Conservation (phyloP, 1,140 invertebrate genomes). For the Apis mellifera region DNA sequence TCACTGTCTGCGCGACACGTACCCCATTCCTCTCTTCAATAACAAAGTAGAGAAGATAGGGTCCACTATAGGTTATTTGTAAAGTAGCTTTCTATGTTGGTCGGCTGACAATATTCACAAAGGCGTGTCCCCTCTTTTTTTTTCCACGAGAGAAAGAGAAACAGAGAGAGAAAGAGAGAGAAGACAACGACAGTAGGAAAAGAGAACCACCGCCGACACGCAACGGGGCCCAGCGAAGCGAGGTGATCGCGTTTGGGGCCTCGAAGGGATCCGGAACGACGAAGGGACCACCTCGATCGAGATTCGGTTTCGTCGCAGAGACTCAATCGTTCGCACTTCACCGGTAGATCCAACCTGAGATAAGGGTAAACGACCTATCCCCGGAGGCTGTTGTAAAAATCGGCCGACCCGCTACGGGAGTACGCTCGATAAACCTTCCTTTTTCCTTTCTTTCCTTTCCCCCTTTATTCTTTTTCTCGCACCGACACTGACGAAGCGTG, state of each 20-base stretch:
- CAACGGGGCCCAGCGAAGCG: conserved; percentile 53
- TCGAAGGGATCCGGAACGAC: conserved; percentile 31
- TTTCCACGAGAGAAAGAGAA: neutral
- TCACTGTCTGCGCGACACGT: neutral
- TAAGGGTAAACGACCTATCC: conserved; percentile 36
- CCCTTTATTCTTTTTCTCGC: neutral
- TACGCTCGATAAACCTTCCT: conserved; percentile 4
- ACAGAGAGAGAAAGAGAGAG: neutral
- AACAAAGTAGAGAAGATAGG: neutral
- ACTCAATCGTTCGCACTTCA: conserved; percentile 52
- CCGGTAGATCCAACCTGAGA: conserved; percentile 34
- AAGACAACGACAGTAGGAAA: conserved; percentile 3
- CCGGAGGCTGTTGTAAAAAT: conserved; percentile 40
- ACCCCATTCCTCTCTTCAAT: neutral
- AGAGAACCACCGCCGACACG: conserved; percentile 28
- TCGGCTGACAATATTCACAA: conserved; percentile 24
- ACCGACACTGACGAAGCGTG: neutral
- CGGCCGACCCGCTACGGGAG: conserved; percentile 35
- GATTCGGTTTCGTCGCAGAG: conserved; percentile 53
- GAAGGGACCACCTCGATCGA: conserved; percentile 66
- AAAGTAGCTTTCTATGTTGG: conserved; percentile 31
- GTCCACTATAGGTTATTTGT: neutral
- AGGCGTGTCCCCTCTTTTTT: neutral
- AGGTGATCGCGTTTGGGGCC: conserved; percentile 34
- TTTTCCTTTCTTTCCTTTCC: too few species aligned